Conservation (phyloP, 2,888 invertebrate genomes). For the Hyalella azteca region DNA sequence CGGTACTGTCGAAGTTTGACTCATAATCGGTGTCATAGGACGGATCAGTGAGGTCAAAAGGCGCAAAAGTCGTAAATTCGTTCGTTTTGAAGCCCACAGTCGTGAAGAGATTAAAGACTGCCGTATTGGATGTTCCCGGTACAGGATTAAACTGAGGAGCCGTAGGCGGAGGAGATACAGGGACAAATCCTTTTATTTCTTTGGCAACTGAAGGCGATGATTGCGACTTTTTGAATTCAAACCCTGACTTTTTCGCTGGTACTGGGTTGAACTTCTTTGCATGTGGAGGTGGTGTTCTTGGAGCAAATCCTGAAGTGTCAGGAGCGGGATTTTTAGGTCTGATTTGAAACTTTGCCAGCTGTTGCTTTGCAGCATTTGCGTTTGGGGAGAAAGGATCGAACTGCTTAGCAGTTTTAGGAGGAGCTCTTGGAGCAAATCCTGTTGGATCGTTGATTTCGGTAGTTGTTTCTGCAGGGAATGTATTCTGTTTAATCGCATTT, state of each 20-base stretch:
- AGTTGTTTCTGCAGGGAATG: not conserved
- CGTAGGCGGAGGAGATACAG: constrained; percentile 15
- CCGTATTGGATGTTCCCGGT: constrained; percentile 14
- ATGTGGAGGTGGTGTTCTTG: constrained; percentile 19
- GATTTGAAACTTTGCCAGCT: constrained; percentile 6
- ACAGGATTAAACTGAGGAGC: constrained; percentile 24
- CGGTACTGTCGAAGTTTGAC: not conserved
- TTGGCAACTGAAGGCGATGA: not conserved
- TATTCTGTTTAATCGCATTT: not conserved
- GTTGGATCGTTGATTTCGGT: constrained; percentile 21
- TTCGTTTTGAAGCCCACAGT: constrained; percentile 3
- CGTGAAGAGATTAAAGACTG: not conserved
- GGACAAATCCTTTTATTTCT: constrained; percentile 22
- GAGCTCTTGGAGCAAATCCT: constrained; percentile 15
- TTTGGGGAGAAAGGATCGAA: constrained; percentile 16
- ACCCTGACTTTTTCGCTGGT: not conserved
- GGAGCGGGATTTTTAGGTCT: not conserved
- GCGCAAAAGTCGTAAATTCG: not conserved
- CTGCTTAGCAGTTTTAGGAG: constrained; percentile 21
- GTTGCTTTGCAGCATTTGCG: not conserved
- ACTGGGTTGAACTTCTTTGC: constrained; percentile 28
- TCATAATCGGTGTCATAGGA: not conserved
- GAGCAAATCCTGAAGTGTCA: constrained; percentile 21
- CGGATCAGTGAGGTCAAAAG: not conserved
- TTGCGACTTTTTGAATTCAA: not conserved